Evolutionary conservation across 2,797 vertebrate species (phyloP).

Genomic region (Sebastes trivittatus): DNA sequence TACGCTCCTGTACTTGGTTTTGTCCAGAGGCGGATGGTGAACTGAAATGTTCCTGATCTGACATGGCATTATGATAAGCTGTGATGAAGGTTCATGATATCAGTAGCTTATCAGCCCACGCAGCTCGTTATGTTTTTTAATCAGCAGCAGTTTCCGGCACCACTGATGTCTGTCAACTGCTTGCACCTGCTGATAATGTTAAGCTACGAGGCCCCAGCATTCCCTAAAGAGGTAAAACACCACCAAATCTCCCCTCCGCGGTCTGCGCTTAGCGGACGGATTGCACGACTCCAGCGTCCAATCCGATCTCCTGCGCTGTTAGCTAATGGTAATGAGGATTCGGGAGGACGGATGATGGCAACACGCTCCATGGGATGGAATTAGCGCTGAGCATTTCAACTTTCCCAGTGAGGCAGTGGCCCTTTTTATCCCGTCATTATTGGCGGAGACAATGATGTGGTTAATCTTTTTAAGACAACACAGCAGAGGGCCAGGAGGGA

Average conservation of each 20-base stretch:
- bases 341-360: conserved; percentile 55
- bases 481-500: conserved; percentile 45
- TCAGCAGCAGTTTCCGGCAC: conserved; percentile 11
- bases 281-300: conserved; percentile 35
- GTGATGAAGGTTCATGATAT: conserved; percentile 36
- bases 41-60: conserved; percentile 23
- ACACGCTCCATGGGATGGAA: conserved; percentile 65
- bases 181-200: conserved; percentile 15
- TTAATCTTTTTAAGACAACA: conserved; percentile 76
- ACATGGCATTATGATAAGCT: conserved; percentile 33
- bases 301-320: conserved; percentile 32
- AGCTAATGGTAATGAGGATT: conserved; percentile 61
- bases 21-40: conserved; percentile 1
- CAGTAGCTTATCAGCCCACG: conserved; percentile 22
- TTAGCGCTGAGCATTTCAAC: conserved; percentile 55
- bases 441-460: conserved; percentile 70
- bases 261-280: conserved; percentile 26
- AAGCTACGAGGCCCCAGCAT: not conserved
- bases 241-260: not conserved
- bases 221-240: conserved; percentile 34
- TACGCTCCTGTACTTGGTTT: not conserved
- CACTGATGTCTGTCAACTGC: not conserved
- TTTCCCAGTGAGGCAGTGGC: conserved; percentile 57
- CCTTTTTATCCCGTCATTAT: conserved; percentile 73
- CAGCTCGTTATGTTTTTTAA: conserved; percentile 29